These are phyloP conservation scores for Diadema setosum DNA, from an alignment of 35 echinoderm and acorn worm species.

Conservation along the genomic window DNA sequence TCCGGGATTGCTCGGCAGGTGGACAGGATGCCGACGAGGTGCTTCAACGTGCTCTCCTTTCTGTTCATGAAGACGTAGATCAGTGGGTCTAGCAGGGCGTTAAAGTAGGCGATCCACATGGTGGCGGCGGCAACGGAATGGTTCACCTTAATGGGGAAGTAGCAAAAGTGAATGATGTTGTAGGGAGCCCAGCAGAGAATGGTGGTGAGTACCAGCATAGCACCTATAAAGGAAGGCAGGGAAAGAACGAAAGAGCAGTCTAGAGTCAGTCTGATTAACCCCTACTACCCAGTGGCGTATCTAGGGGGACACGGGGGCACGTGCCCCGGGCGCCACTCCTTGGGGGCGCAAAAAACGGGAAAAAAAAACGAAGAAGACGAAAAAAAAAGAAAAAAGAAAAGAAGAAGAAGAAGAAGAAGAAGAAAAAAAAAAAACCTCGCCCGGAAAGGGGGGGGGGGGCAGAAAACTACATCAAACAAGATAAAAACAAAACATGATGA, in stretches of 20 bases:
- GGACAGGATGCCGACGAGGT: not conserved
- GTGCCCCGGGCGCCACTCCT: too few relatives aligned
- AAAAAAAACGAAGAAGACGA: too few relatives aligned
- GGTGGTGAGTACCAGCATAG: constrained; percentile 36
- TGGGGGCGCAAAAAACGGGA: too few relatives aligned
- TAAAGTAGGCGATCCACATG: constrained; percentile 46
- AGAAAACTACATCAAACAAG: too few relatives aligned
- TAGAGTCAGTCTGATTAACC: too few relatives aligned
- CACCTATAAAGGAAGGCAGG: not conserved
- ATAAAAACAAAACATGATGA: too few relatives aligned
- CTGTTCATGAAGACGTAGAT: constrained; percentile 23
- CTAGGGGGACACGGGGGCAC: too few relatives aligned
- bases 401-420: too few relatives aligned
- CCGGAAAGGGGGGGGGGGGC: too few relatives aligned
- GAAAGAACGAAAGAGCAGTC: not conserved
- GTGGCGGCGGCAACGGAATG: constrained; percentile 15
- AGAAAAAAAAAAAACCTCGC: too few relatives aligned
- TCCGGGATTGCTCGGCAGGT: not conserved
- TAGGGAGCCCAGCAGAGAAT: constrained; percentile 44
- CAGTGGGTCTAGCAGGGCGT: constrained; percentile 24
- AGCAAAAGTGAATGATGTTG: constrained; percentile 26
- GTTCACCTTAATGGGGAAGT: not conserved
- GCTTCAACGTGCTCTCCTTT: not conserved
- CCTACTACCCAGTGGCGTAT: too few relatives aligned
- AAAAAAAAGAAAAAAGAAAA: too few relatives aligned